Evolutionary conservation across 1,140 invertebrate genomes (phyloP).

Genomic region (Coelopa frigida): DNA sequence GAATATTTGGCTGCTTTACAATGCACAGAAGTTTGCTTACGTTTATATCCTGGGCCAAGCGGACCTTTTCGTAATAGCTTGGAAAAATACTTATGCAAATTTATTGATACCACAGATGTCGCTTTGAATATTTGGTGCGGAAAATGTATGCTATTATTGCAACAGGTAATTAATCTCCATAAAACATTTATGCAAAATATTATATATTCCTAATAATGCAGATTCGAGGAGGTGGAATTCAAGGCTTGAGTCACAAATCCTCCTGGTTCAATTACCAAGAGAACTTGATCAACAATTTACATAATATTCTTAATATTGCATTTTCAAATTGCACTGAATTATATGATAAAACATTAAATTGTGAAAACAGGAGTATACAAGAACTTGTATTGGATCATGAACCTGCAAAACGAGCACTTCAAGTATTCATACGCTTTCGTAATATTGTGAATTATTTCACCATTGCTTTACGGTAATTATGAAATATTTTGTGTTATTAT

Average conservation of each 20-base stretch:
- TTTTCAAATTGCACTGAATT: slow-evolving; percentile 9
- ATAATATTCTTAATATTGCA: slow-evolving; percentile 7
- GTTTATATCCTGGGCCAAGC: slow-evolving; percentile 8
- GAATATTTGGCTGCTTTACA: slow-evolving; percentile 4
- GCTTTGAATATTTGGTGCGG: slow-evolving; percentile 1
- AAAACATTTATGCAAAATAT: no score
- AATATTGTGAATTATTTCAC: slow-evolving; percentile 10
- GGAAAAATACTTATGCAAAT: slow-evolving; percentile 10
- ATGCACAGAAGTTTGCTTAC: slow-evolving; percentile 10
- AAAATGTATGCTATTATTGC: slow-evolving; percentile 13
- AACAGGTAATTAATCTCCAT: no score
- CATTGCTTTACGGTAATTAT: slow-evolving; percentile 9
- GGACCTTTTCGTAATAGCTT: neutral
- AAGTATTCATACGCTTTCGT: slow-evolving; percentile 9
- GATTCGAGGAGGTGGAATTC: slow-evolving; percentile 3
- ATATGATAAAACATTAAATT: slow-evolving; percentile 4
- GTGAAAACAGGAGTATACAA: neutral
- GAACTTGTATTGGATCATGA: slow-evolving; percentile 6
- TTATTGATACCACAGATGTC: slow-evolving; percentile 6
- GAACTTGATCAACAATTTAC: slow-evolving; percentile 11
- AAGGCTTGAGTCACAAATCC: slow-evolving; percentile 8
- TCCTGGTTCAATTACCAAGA: slow-evolving; percentile 14
- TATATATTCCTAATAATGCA: no score
- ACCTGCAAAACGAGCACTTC: slow-evolving; percentile 8
- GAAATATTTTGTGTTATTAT: no score